A percentile compares a stretch with the other conserved stretches of the same genome.
Conservation (phyloP, 1,140 invertebrate genomes). For the Dendroctonus ponderosae region DNA sequence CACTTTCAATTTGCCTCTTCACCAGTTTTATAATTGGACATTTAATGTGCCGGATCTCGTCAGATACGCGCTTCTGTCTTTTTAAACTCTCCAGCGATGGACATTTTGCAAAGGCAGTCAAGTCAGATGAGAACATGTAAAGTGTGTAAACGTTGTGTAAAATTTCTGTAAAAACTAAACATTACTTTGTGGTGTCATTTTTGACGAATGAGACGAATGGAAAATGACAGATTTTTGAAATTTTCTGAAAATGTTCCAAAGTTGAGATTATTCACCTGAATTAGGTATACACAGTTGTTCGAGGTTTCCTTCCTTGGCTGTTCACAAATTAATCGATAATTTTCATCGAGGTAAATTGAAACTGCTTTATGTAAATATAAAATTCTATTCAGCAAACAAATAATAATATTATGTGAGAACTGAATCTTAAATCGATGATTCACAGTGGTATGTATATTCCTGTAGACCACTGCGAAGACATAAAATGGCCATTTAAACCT, state of each 20-base stretch:
- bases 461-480: too few relatives aligned
- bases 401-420: too few relatives aligned
- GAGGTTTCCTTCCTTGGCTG: too few relatives aligned
- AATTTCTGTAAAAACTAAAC: slow-evolving; percentile 4
- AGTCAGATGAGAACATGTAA: slow-evolving; percentile 15
- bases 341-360: too few relatives aligned
- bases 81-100: background rate
- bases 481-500: too few relatives aligned
- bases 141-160: background rate
- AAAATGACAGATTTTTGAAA: background rate
- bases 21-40: slow-evolving; percentile 33
- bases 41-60: slow-evolving; percentile 35
- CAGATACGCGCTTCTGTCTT: background rate
- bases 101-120: background rate
- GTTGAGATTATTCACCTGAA: too few relatives aligned
- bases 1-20: slow-evolving; percentile 28
- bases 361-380: too few relatives aligned
- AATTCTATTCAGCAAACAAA: too few relatives aligned
- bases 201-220: background rate
- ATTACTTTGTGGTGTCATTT: slow-evolving; percentile 1
- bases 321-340: too few relatives aligned
- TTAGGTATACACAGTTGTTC: too few relatives aligned
- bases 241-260: background rate
- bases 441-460: too few relatives aligned
- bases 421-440: too few relatives aligned